Percentiles rank a stretch among this genome's conserved stretches.
These are phyloP conservation scores for Actenoides lindsayi DNA, from an alignment of 2,113 vertebrate genomes.

Conservation along the genomic window DNA sequence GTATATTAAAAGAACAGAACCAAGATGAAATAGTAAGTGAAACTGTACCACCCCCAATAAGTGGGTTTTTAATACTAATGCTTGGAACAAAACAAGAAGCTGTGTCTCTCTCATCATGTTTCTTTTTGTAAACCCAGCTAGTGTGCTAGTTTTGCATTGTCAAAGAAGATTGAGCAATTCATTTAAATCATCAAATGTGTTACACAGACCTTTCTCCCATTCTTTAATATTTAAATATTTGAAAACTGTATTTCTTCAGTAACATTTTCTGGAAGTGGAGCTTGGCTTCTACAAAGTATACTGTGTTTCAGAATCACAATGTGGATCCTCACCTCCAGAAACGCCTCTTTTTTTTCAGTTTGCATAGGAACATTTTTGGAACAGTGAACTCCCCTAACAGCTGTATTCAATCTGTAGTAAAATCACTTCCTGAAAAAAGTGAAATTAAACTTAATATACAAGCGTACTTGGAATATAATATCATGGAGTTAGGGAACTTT, in stretches of 20 bases:
- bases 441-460: slow-evolving; percentile 74
- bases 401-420: slow-evolving; percentile 78
- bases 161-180: background rate
- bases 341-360: slow-evolving; percentile 51
- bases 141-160: background rate
- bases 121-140: background rate
- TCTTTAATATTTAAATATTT: background rate
- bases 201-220: background rate
- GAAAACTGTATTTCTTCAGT: slow-evolving; percentile 20
- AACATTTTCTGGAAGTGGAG: slow-evolving; percentile 29
- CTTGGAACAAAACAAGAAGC: slow-evolving; percentile 14
- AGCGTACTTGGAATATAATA: slow-evolving; percentile 70
- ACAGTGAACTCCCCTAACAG: slow-evolving; percentile 68
- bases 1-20: slow-evolving; percentile 57
- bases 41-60: background rate
- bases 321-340: slow-evolving; percentile 64
- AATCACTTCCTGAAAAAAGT: slow-evolving; percentile 77
- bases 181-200: background rate
- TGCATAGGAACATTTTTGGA: slow-evolving; percentile 70
- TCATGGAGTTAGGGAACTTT: slow-evolving; percentile 55
- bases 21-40: slow-evolving; percentile 50
- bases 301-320: slow-evolving; percentile 7
- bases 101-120: background rate
- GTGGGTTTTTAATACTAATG: background rate
- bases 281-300: background rate